Evolutionary conservation across 2,113 vertebrate species (phyloP), one percentile per base, ranked within the genome.

Genomic region (Ceuthmochares aereus): DNA sequence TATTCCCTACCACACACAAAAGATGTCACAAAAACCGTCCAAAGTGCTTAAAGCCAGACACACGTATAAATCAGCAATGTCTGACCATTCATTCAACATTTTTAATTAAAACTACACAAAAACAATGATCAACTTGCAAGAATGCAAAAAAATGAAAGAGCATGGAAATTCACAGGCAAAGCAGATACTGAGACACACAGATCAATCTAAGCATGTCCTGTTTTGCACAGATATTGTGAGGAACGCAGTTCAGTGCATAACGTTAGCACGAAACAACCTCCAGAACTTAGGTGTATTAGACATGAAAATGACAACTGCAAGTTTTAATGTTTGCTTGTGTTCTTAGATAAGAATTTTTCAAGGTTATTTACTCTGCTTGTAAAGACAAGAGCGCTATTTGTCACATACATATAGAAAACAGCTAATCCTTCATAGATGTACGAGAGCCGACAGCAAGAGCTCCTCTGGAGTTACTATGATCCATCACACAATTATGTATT

Each of bases 401-500:
- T 80, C 64, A 66, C 3, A 7, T 54, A 72, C 54, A 78, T 4
- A 80, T 5, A 43, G 42, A 95, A 94, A 96, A 89, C 1, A 2
- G 59, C 75, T 96, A 93, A 75, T 94, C 69, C 73, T 84, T 58
- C 73, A 70, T 10, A 76, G 49, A 76, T 22, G 12, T 34, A 94
- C 8, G 91, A 67, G 40, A 95, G 69, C 60, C 89, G 36, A 67
- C 0, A 87, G 59, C 42, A 92, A 89, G 47, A 88, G 52, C 72
- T 95, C 91, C 43, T 94, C 75, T 68, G 63, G 26, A 91, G 32
- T 63, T 59, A 89, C 29, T 89, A 74, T 26, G 66, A 97, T 87
- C 86, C 70, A 96, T 86, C 79, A 90, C 7, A 32, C 77, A 96
- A 97, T 96, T 81, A 96, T 15, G 54, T 60, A 78, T 93, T 87